Base-by-base conservation (phyloP, 2,797 vertebrate species). In the Oreochromis mossambicus region DNA sequence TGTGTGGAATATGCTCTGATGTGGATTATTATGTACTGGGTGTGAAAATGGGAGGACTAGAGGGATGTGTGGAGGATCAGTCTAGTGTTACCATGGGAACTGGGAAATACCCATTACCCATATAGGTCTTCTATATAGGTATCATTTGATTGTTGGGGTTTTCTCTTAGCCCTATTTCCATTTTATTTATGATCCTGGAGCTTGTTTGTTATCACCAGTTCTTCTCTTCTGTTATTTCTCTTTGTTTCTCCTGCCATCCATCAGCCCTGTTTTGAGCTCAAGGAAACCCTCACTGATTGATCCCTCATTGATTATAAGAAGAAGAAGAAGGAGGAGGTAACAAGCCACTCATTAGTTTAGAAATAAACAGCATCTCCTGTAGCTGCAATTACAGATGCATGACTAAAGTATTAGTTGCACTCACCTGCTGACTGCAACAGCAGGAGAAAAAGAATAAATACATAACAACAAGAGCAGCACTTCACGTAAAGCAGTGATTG, bases 71-170 rank as follows among this genome's bases (percentile, higher is more conserved):
- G 12, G 24, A 21, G 54, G 58, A 88, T 76, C 81, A 87, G 84
- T 87, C 56, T 83, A 79, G 84, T 1, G 95, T 96, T 96, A 91
- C 96, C 95, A 97, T 96, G 95, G 96, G 93, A 97, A 97, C 96
- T 94, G 92, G 95, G 95, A 95, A 94, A 95, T 95, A 94, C 95
- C 93, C 75, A 79, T 81, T 77, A 80, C 70, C 86, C 90, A 91
- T 79, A 86, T 84, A 90, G 85, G 85, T 90, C 89, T 88, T 86
- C 88, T 79, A 50, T 50, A 75, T 12, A 75, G 26, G 26, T 29
- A 19, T 50, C 15, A 50, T n/a, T 3, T 75, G 26, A 19, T 70
- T 70, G 9, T 46, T 48, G 43, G 15, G 24, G 3, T 50, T 75
- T 73, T 75, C 46, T 50, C 55, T n/a, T 6, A 43, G 7, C 55